phyloP scores from a whole-genome alignment of 2,888 invertebrate genomes.

The Cantharis rufa region DNA sequence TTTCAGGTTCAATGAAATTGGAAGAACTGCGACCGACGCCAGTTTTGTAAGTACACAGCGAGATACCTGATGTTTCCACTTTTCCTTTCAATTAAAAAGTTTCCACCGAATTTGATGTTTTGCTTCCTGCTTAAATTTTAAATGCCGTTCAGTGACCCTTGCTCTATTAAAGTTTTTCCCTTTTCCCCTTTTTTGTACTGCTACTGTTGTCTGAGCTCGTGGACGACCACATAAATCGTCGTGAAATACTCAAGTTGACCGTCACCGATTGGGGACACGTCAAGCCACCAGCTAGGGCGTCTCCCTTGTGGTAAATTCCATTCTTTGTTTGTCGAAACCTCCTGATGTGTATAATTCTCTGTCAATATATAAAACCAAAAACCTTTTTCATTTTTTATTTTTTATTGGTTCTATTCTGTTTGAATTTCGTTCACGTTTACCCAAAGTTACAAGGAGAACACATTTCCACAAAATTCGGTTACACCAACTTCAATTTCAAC shows the following conservation, averaged over 20 bases:
- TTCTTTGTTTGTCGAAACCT: conserved; percentile 8
- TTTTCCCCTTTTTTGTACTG: background rate
- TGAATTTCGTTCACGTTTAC: background rate
- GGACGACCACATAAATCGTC: conserved; percentile 2
- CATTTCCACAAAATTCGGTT: background rate
- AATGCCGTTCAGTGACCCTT: background rate
- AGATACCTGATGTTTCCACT: background rate
- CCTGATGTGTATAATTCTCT: conserved; percentile 5
- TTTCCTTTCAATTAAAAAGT: background rate
- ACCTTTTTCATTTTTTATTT: background rate
- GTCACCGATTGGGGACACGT: conserved; percentile 5
- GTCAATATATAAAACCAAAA: background rate
- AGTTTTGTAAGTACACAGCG: background rate
- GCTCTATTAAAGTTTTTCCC: background rate
- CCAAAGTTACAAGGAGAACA: background rate
- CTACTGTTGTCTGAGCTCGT: background rate
- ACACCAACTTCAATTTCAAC: background rate
- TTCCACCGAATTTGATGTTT: background rate
- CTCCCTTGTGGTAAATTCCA: conserved; percentile 5
- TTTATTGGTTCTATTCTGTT: background rate
- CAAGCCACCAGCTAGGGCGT: background rate
- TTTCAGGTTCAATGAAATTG: background rate
- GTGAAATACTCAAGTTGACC: conserved; percentile 5
- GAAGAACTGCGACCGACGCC: background rate
- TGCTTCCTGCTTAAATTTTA: background rate